A percentile compares a stretch with the other conserved stretches of the same genome.
These are phyloP conservation scores for Heliconius hortense DNA, from an alignment of 2,888 invertebrate species.

Conservation along the genomic window DNA sequence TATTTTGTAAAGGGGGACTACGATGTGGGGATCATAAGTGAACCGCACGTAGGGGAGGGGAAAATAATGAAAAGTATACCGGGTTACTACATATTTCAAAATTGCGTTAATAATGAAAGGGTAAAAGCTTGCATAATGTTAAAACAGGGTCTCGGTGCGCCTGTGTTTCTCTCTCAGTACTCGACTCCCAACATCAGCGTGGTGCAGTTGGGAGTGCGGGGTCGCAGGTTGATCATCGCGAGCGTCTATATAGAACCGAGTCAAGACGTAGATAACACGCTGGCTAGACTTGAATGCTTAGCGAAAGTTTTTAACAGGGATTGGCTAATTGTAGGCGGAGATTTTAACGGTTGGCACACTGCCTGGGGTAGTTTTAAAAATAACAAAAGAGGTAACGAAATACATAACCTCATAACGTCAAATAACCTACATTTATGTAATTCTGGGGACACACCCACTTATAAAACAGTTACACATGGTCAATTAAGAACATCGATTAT, in stretches of 20 bases:
- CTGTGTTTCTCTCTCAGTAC: background rate
- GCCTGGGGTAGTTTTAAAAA: background rate
- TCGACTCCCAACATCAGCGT: background rate
- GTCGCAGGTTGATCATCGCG: background rate
- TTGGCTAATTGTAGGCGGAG: background rate
- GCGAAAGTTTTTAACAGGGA: no score
- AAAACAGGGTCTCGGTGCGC: background rate
- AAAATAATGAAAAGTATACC: background rate
- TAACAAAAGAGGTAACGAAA: no score
- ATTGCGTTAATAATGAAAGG: background rate
- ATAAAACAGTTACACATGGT: no score
- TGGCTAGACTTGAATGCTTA: background rate
- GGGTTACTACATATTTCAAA: background rate
- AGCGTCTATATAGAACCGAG: background rate
- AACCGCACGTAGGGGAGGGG: background rate
- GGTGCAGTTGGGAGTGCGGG: background rate
- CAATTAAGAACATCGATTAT: no score
- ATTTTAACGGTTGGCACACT: background rate
- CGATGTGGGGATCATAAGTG: background rate
- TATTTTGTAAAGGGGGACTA: background rate
- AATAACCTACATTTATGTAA: no score
- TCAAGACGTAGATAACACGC: background rate
- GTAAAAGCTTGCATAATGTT: background rate
- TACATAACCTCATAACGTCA: no score
- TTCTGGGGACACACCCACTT: no score